Conservation (phyloP, 2,888 invertebrate genomes). For the Coecobrya sp. region DNA sequence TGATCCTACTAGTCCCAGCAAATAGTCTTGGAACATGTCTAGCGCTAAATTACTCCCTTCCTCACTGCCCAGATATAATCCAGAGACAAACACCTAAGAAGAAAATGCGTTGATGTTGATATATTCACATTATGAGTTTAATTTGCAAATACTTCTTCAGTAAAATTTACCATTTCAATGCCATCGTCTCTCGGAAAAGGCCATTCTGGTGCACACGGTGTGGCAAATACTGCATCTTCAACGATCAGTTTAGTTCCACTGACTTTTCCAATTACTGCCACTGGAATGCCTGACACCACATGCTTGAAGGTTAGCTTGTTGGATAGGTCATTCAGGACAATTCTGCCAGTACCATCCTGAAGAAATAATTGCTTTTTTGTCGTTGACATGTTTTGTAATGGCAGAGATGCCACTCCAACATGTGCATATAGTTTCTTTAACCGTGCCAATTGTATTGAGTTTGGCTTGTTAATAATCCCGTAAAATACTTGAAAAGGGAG, state of each 20-base stretch:
- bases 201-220: slow-evolving; percentile 68
- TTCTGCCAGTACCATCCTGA: slow-evolving; percentile 65
- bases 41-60: slow-evolving; percentile 16
- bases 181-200: slow-evolving; percentile 60
- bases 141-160: too few relatives aligned
- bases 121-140: too few relatives aligned
- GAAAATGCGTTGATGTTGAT: neutral
- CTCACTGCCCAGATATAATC: slow-evolving; percentile 71
- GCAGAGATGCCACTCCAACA: slow-evolving; percentile 74
- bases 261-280: slow-evolving; percentile 70
- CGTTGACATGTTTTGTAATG: slow-evolving; percentile 60
- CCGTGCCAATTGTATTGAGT: slow-evolving; percentile 6
- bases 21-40: slow-evolving; percentile 78
- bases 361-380: slow-evolving; percentile 35
- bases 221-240: slow-evolving; percentile 74
- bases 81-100: slow-evolving; percentile 79
- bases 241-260: slow-evolving; percentile 46
- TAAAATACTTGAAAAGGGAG: slow-evolving; percentile 64
- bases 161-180: slow-evolving; percentile 83
- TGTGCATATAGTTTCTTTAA: slow-evolving; percentile 60
- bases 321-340: slow-evolving; percentile 31
- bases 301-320: slow-evolving; percentile 28
- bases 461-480: slow-evolving; percentile 64
- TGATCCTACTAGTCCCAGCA: slow-evolving; percentile 77
- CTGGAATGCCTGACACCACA: slow-evolving; percentile 69